A percentile compares a stretch with the other conserved stretches of the same genome.
phyloP scores from a whole-genome alignment of 1,140 invertebrate species.

The Musca domestica region DNA sequence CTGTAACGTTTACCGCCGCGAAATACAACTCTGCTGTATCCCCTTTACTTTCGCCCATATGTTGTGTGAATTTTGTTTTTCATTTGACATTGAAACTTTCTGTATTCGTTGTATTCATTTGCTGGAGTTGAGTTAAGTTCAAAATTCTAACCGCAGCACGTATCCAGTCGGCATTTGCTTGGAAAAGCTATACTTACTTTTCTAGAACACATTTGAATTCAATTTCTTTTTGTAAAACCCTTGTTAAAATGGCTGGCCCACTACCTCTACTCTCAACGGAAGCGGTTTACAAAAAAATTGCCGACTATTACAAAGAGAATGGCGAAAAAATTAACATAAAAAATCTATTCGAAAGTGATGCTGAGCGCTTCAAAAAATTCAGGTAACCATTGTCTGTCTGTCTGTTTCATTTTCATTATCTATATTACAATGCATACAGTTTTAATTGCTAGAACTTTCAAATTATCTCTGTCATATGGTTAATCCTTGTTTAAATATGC shows the following conservation, averaged over 20 bases:
- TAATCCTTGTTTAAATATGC: no score
- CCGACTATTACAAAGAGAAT: slow-evolving; percentile 68
- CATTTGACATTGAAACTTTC: slow-evolving; percentile 22
- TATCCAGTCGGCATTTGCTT: neutral
- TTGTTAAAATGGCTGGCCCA: slow-evolving; percentile 46
- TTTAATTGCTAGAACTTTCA: no score
- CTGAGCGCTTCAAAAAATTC: slow-evolving; percentile 75
- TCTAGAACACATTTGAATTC: no score
- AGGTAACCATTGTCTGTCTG: slow-evolving; percentile 66
- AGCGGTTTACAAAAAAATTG: slow-evolving; percentile 67
- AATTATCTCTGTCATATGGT: no score
- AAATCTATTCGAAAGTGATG: slow-evolving; percentile 73
- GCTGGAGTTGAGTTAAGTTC: neutral
- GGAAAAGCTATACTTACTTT: no score
- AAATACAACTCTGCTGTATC: no score
- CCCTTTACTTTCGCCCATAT: no score
- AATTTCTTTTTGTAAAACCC: neutral
- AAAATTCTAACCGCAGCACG: neutral
- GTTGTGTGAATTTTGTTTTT: slow-evolving; percentile 22
- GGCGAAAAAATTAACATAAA: slow-evolving; percentile 72
- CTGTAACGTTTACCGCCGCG: no score
- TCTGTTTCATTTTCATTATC: no score
- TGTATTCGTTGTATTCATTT: neutral
- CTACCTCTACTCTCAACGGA: slow-evolving; percentile 62
- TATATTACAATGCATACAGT: no score